Percentiles rank a stretch among this genome's conserved stretches.
These are phyloP conservation scores for Cavia porcellus DNA, from an alignment of 2,113 vertebrate genomes.

Conservation along the genomic window DNA sequence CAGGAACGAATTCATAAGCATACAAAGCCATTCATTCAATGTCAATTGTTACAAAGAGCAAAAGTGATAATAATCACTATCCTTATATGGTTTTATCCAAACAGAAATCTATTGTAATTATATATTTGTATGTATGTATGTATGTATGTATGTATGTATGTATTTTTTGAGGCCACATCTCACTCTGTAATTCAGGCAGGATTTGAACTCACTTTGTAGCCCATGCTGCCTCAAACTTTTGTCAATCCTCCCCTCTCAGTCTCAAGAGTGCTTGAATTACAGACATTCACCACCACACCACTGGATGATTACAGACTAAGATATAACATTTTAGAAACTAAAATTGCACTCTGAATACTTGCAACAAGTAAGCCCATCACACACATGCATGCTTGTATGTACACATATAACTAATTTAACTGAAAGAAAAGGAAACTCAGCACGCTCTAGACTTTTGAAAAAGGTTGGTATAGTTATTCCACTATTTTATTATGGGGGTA, in stretches of 20 bases:
- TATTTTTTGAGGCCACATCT: neutral
- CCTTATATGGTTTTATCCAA: neutral
- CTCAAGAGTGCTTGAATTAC: neutral
- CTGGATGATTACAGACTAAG: neutral
- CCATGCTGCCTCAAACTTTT: neutral
- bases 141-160: neutral
- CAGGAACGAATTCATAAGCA: slow-evolving; percentile 26
- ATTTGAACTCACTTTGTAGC: neutral
- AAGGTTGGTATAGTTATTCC: neutral
- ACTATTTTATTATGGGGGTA: neutral
- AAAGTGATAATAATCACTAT: neutral
- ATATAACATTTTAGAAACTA: neutral
- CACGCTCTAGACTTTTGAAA: neutral
- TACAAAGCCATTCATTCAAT: neutral
- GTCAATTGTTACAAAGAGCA: neutral
- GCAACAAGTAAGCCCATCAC: neutral
- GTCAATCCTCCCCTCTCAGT: neutral
- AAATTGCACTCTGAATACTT: neutral
- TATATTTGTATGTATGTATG: too few species aligned
- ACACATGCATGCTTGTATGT: too few species aligned
- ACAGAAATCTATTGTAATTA: neutral
- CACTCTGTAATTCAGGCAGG: neutral
- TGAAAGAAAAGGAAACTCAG: neutral
- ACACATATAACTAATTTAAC: neutral
- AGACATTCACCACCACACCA: neutral